Evolutionary conservation across 1,140 invertebrate species (phyloP), one percentile per base, ranked within the genome.

Genomic region (Drosophila nigromelanica): DNA sequence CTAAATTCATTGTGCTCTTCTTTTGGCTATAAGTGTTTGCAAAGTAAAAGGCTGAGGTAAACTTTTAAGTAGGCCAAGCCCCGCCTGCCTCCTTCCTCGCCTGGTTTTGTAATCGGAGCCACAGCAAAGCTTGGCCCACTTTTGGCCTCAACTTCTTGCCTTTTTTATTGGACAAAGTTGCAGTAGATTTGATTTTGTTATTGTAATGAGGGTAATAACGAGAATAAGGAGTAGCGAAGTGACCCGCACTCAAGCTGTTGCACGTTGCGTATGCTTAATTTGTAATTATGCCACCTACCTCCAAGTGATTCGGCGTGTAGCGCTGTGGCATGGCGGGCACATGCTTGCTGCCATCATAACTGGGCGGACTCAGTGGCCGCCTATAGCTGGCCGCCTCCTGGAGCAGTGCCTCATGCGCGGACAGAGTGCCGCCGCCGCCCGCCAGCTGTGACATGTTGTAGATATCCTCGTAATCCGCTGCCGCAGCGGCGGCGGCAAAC

Each of bases 381-480:
- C 91, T 69, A 42, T 92, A 92, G 64, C 90, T 91, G 40, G 90
- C 90, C 5, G 90, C 90, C 56, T 91, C 90, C 55, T 91, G 90
- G 6, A 91, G 67, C 45, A 91, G 52, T 0, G 90, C 90, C 59
- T 90, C 90, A 24, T 91, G 90, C 3, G 89, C 90, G 1, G 66
- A 66, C 12, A 68, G 37, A 3, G 60, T 72, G 12, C 48, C 77
- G 7, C 52, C 56, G 1, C 12, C 66, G 4, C 50, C 74, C 0
- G 66, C 80, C 74, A 85, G 63, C 52, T 90, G 89, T 1, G 85
- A 82, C 70, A 92, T 82, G 27, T 93, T 93, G 73, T 97, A 97
- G 33, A 97, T 94, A 80, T 97, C 96, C 93, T 97, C 96, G 87
- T 97, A 97, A 79, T 97, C 96, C 0, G 94, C 94, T 6, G 81